Evolutionary conservation across 2,797 vertebrate species (phyloP).

Genomic region (Myiotriccus ornatus): DNA sequence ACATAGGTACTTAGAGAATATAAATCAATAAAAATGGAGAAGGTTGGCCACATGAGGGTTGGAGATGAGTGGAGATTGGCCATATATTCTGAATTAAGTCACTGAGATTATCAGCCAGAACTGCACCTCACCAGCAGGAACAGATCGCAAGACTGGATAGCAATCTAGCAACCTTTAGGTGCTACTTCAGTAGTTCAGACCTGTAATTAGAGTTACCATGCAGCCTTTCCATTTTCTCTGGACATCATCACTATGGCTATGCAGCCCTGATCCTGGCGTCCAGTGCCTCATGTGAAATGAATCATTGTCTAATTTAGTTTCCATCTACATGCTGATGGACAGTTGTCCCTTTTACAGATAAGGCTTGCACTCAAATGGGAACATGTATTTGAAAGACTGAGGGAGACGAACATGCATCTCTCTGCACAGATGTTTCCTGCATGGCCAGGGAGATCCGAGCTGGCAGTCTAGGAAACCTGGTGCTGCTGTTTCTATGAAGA

Average conservation of each 20-base stretch:
- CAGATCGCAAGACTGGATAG: background rate
- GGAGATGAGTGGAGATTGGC: background rate
- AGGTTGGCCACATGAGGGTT: no score
- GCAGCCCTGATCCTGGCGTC: background rate
- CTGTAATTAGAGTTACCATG: background rate
- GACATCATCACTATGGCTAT: background rate
- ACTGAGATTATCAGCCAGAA: background rate
- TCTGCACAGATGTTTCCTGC: background rate
- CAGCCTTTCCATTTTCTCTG: background rate
- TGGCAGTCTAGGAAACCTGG: background rate
- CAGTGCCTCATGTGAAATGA: background rate
- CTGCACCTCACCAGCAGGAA: background rate
- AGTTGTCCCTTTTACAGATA: background rate
- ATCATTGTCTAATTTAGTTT: background rate
- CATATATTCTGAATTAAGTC: background rate
- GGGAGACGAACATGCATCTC: background rate
- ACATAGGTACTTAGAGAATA: background rate
- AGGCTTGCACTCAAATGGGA: background rate
- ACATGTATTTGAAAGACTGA: background rate
- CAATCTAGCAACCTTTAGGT: background rate
- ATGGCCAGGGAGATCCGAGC: background rate
- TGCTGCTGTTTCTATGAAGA: background rate
- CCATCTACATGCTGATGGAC: background rate
- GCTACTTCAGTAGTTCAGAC: background rate
- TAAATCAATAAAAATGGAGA: background rate